Evolutionary conservation across 2,113 vertebrate genomes (phyloP), one percentile per base, ranked within the genome.

Genomic region (Cromileptes altivelis): DNA sequence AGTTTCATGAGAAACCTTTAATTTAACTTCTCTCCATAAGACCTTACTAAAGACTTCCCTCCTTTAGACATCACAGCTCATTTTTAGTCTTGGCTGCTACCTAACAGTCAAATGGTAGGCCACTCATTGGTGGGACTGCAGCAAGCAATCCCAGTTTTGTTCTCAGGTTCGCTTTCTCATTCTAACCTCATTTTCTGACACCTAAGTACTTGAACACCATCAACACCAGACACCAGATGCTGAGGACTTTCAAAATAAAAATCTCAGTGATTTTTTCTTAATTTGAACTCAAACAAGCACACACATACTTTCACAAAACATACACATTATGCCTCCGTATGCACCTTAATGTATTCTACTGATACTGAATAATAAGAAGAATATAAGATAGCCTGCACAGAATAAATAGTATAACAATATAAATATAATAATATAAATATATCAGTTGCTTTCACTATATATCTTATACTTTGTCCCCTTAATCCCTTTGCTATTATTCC

Each of bases 1-100:
- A 76, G 75, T 69, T 80, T 87, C 63, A 84, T 57, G 70, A 85
- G 78, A 57, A 88, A 85, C 87, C 82, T 94, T 90, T 88, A 76
- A 90, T 92, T 91, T 85, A 85, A 86, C 81, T 70, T 91, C 72
- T 67, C 73, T 68, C 69, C 82, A 70, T 58, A 70, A 79, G 70
- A 84, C 70, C 63, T 70, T 75, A 88, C 56, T 76, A 87, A 79
- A 80, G 64, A 67, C 75, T 64, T 86, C 82, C 81, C 70, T 68
- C 57, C 56, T 76, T 37, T 37, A 61, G 69, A 78, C 37, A 82
- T 52, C 57, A 50, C 60, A 21, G 69, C 49, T 80, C 76, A 81
- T 76, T 81, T 82, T 85, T 64, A 73, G 50, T 64, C 68, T 40
- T 67, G 25, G 70, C 76, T 69, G 61, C 47, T 61, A 40, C 19